Percentiles rank a stretch among this genome's conserved stretches.
Conservation (phyloP, 2,797 vertebrate species). For the Lagorchestes hirsutus region DNA sequence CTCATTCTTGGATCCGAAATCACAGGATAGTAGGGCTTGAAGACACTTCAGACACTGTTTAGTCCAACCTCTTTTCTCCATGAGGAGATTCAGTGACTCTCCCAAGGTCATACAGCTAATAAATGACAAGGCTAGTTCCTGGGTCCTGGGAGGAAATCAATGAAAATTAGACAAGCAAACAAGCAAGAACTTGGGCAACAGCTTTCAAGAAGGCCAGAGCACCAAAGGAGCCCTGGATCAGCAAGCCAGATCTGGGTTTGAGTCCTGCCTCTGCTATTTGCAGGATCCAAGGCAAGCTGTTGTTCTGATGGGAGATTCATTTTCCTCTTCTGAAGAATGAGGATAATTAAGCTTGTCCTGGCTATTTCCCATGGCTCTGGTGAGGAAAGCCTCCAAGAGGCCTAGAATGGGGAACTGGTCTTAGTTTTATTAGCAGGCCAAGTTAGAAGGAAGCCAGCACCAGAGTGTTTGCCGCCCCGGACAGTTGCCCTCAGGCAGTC, state of each 20-base stretch:
- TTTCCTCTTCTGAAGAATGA: neutral
- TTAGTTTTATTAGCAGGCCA: neutral
- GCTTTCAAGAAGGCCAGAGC: neutral
- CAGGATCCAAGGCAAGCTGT: neutral
- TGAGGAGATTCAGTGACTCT: neutral
- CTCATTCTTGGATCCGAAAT: neutral
- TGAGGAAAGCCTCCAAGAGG: neutral
- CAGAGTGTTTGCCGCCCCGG: neutral
- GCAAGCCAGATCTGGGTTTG: neutral
- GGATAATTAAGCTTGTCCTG: neutral
- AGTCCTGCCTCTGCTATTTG: neutral
- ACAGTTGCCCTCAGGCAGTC: neutral
- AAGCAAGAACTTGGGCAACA: neutral
- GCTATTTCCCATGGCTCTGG: neutral
- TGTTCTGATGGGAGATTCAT: neutral
- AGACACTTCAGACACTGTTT: neutral
- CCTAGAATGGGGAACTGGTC: neutral
- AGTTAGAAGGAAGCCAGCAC: neutral
- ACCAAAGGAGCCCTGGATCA: neutral
- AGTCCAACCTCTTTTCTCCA: neutral
- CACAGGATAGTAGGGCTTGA: neutral
- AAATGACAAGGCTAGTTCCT: neutral
- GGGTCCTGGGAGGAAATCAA: neutral
- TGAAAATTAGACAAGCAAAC: neutral
- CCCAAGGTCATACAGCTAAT: neutral